Evolutionary conservation across 2,888 invertebrate species (phyloP).

Genomic region (Masnerella sp.): DNA sequence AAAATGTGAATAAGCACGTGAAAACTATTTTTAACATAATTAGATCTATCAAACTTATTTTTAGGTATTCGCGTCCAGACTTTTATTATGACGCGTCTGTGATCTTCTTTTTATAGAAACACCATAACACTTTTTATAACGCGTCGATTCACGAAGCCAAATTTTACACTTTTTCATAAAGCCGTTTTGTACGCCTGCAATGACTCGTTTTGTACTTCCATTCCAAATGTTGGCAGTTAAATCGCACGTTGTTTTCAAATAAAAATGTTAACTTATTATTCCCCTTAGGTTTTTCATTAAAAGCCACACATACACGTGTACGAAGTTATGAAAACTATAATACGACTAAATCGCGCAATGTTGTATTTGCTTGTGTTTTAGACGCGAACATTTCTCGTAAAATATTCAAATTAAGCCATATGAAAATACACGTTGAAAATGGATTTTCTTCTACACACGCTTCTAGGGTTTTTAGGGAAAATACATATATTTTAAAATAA

Average conservation of each 20-base stretch:
- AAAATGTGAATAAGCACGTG: background rate
- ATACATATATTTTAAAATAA: no score
- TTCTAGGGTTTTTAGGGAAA: no score
- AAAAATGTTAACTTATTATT: background rate
- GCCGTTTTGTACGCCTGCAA: background rate
- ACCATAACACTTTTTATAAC: background rate
- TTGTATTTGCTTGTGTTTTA: slow-evolving; percentile 2
- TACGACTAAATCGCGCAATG: background rate
- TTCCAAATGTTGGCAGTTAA: background rate
- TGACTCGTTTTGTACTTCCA: background rate
- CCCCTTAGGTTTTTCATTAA: slow-evolving; percentile 2
- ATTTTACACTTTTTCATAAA: background rate
- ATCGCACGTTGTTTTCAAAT: background rate
- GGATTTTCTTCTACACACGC: no score
- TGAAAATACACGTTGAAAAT: background rate
- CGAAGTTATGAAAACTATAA: slow-evolving; percentile 7
- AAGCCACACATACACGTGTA: background rate
- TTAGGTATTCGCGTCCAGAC: slow-evolving; percentile 20
- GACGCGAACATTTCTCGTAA: slow-evolving; percentile 3
- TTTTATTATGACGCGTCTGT: slow-evolving; percentile 23
- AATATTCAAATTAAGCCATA: slow-evolving; percentile 6
- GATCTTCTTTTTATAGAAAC: slow-evolving; percentile 14
- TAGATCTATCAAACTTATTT: slow-evolving; percentile 26
- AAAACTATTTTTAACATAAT: slow-evolving; percentile 12
- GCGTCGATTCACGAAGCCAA: background rate